Percentiles rank a stretch among this genome's conserved stretches.
These are phyloP conservation scores for Hyperoplus immaculatus DNA, from an alignment of 2,797 vertebrate genomes.

Conservation along the genomic window DNA sequence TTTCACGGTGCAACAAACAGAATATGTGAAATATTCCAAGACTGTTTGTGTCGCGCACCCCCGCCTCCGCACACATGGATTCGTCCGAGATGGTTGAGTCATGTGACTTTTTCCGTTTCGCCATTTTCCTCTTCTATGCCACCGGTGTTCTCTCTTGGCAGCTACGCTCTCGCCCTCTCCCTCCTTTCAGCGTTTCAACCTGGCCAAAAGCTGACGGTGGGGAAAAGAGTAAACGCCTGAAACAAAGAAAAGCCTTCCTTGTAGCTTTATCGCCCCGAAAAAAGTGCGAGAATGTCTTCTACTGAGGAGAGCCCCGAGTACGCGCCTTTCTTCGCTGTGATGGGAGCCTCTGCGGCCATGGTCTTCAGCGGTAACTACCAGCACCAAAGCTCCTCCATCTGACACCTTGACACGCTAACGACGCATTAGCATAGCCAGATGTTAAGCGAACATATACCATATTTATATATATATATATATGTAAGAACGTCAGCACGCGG, in stretches of 20 bases:
- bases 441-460: too few species aligned
- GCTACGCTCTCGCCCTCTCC: conserved; percentile 43
- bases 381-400: conserved; percentile 35
- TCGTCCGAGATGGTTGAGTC: conserved; percentile 69
- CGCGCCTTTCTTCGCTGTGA: conserved; percentile 96
- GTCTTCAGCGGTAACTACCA: conserved; percentile 94
- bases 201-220: conserved; percentile 44
- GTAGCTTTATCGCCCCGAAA: conserved; percentile 60
- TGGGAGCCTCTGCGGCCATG: conserved; percentile 97
- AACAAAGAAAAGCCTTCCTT: conserved; percentile 29
- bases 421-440: too few species aligned
- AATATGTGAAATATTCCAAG: accelerated
- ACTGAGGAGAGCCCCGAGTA: conserved; percentile 87
- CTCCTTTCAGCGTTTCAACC: conserved; percentile 40
- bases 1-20: not conserved
- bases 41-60: conserved; percentile 43
- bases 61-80: conserved; percentile 63
- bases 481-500: too few species aligned
- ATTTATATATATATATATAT: too few species aligned
- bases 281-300: conserved; percentile 82
- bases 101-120: conserved; percentile 88
- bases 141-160: conserved; percentile 81
- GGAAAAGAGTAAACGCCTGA: conserved; percentile 10
- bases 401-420: not conserved
- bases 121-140: conserved; percentile 94